These are phyloP conservation scores for Dasysyrphus tricinctus DNA, from an alignment of 2,888 invertebrate species.

Conservation along the genomic window DNA sequence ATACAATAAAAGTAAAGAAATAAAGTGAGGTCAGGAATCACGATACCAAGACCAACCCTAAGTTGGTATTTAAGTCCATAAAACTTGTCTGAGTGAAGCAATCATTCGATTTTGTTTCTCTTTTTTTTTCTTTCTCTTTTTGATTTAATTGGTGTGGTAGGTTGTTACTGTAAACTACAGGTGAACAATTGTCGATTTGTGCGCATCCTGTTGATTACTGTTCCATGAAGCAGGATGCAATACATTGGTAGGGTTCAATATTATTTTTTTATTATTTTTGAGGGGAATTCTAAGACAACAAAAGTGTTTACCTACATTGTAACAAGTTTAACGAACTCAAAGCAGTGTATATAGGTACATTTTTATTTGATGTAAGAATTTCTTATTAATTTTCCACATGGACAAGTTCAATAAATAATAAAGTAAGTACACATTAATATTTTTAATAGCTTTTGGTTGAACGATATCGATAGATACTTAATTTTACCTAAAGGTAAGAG, in stretches of 20 bases:
- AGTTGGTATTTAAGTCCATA: background rate
- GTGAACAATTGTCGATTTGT: slow-evolving; percentile 57
- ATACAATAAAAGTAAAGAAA: slow-evolving; percentile 4
- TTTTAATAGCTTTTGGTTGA: slow-evolving; percentile 24
- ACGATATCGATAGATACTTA: slow-evolving; percentile 18
- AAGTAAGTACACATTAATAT: slow-evolving; percentile 22
- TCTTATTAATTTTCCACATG: slow-evolving; percentile 66
- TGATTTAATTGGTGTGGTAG: slow-evolving; percentile 53
- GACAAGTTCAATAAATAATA: slow-evolving; percentile 57
- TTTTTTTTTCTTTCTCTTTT: background rate
- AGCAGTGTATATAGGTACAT: background rate
- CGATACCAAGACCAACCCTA: slow-evolving; percentile 22
- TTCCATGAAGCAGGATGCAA: slow-evolving; percentile 70
- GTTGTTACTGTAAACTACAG: slow-evolving; percentile 26
- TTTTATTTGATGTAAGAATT: slow-evolving; percentile 32
- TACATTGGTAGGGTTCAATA: slow-evolving; percentile 38
- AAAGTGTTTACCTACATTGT: slow-evolving; percentile 1
- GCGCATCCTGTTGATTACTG: slow-evolving; percentile 69
- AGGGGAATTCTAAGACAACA: background rate
- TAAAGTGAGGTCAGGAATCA: slow-evolving; percentile 46
- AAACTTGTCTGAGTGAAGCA: background rate
- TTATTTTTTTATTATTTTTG: slow-evolving; percentile 19
- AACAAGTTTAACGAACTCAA: slow-evolving; percentile 58
- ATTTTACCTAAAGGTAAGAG: slow-evolving; percentile 13
- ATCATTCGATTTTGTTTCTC: background rate